phyloP scores from a whole-genome alignment of 1,140 invertebrate species.

The Lordiphosa mommai region DNA sequence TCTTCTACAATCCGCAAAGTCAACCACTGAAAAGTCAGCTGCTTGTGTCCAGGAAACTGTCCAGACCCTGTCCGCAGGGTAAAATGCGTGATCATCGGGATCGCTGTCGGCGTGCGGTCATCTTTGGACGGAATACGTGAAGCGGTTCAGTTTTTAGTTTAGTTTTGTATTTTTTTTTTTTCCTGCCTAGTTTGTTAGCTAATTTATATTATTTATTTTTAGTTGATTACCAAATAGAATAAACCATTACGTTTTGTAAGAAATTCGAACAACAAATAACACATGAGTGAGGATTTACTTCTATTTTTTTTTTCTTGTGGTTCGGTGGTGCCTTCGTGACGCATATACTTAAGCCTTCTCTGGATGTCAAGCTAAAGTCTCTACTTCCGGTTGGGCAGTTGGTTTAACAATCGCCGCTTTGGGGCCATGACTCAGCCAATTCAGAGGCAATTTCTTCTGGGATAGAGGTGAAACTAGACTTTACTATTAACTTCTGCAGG shows the following conservation, averaged over 20 bases:
- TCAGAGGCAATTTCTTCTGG: too few species aligned
- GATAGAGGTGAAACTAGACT: too few species aligned
- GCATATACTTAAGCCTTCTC: too few species aligned
- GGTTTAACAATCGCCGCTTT: too few species aligned
- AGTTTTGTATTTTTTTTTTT: constrained; percentile 5
- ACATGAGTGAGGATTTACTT: background rate
- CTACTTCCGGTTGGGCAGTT: too few species aligned
- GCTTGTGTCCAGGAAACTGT: constrained; percentile 42
- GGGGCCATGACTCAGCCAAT: too few species aligned
- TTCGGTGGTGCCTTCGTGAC: too few species aligned
- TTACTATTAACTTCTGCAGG: too few species aligned
- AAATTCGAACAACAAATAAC: background rate
- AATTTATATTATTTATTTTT: constrained; percentile 19
- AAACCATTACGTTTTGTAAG: background rate
- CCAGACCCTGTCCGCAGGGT: constrained; percentile 55
- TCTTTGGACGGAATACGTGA: constrained; percentile 57
- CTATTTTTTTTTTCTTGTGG: too few species aligned
- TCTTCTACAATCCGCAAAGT: constrained; percentile 54
- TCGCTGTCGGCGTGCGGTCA: constrained; percentile 62
- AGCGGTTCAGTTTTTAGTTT: background rate
- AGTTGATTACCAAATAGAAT: constrained; percentile 5
- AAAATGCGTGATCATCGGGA: constrained; percentile 72
- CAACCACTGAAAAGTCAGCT: constrained; percentile 49
- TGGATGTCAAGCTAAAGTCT: too few species aligned
- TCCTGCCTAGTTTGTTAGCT: constrained; percentile 24